A percentile compares a stretch with the other conserved stretches of the same genome.
Evolutionary conservation across 2,113 vertebrate genomes (phyloP).

Genomic region (Glaucomys volans): DNA sequence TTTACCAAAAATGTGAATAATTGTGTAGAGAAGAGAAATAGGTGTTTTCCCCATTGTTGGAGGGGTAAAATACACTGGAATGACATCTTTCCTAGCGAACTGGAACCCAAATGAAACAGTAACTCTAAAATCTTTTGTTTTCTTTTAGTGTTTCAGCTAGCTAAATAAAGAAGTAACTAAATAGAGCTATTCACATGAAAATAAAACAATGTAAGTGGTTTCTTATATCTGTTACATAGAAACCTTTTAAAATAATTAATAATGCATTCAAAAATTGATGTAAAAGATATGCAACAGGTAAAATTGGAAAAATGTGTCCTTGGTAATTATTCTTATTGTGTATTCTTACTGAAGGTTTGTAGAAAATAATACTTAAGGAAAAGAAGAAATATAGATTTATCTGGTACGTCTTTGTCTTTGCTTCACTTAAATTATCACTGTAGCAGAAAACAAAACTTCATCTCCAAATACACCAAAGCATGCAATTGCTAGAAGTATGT

Average conservation of each 20-base stretch:
- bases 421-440: background rate
- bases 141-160: background rate
- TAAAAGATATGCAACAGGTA: background rate
- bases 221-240: background rate
- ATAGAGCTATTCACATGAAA: background rate
- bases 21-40: background rate
- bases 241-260: background rate
- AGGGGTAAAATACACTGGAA: background rate
- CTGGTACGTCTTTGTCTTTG: background rate
- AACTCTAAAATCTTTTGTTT: background rate
- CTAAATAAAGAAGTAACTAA: background rate
- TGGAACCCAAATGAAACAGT: background rate
- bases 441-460: background rate
- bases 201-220: background rate
- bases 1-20: background rate
- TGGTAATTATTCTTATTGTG: background rate
- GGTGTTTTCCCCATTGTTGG: background rate
- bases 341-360: background rate
- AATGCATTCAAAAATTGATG: background rate
- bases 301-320: background rate
- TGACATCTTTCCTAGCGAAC: background rate
- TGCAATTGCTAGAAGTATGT: background rate
- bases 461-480: background rate
- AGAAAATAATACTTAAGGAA: background rate
- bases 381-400: background rate